phyloP scores from a whole-genome alignment of 2,888 invertebrate genomes.

The Eledona agricola region DNA sequence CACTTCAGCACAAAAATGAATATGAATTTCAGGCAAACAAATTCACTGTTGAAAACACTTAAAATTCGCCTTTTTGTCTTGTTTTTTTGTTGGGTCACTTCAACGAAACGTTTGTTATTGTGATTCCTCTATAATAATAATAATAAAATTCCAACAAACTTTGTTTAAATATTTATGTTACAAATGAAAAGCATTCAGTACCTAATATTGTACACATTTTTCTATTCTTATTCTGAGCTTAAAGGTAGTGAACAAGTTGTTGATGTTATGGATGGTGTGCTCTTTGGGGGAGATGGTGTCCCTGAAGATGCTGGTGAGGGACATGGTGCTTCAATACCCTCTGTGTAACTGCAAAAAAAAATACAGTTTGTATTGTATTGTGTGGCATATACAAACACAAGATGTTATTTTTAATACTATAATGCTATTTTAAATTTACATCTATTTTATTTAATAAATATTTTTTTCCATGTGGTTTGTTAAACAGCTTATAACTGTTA shows the following conservation, averaged over 20 bases:
- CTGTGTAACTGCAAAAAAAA: slow-evolving; percentile 27
- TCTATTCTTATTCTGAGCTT: slow-evolving; percentile 22
- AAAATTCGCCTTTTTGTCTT: slow-evolving; percentile 10
- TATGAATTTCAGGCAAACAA: slow-evolving; percentile 18
- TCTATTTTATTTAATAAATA: slow-evolving; percentile 33
- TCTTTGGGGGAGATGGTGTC: slow-evolving; percentile 5
- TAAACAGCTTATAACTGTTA: slow-evolving; percentile 22
- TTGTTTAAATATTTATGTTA: slow-evolving; percentile 23
- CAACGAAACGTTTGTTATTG: slow-evolving; percentile 21
- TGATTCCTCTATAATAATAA: slow-evolving; percentile 23
- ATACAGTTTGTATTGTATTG: slow-evolving; percentile 26
- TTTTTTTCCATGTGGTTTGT: slow-evolving; percentile 32
- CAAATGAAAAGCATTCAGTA: too few relatives aligned
- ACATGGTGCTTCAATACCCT: slow-evolving; percentile 23
- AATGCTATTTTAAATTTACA: slow-evolving; percentile 33
- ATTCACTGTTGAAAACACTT: slow-evolving; percentile 13
- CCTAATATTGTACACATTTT: slow-evolving; percentile 19
- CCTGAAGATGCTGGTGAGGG: slow-evolving; percentile 2
- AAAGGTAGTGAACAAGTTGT: slow-evolving; percentile 5
- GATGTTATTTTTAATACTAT: slow-evolving; percentile 33
- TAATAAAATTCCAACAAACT: slow-evolving; percentile 25
- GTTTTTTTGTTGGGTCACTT: slow-evolving; percentile 21
- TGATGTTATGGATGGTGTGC: background rate
- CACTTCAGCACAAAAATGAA: slow-evolving; percentile 14
- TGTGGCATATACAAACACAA: slow-evolving; percentile 33